Evolutionary conservation across 2,797 vertebrate species (phyloP), one percentile per base, ranked within the genome.

Genomic region (Pyrocephalus nanus): DNA sequence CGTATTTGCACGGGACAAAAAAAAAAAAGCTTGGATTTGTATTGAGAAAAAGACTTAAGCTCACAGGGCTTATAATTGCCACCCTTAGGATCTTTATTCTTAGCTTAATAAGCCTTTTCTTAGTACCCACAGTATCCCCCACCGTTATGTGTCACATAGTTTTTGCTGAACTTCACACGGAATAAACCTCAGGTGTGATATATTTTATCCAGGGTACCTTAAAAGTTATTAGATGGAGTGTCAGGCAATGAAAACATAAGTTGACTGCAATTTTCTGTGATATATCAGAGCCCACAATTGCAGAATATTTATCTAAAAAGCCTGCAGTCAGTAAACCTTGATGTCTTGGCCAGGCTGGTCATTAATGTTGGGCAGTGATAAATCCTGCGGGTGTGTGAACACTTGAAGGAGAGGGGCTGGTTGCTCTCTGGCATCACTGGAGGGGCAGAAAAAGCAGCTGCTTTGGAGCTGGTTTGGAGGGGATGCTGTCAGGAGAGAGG

Each of bases 51-150:
- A 79, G 40, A 73, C 51, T 88, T 92, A 48, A 83, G 51, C 75
- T 80, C 71, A 29, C 54, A 71, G 53, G 48, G 42, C 62, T 93
- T 72, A 16, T 4, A 36, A 30, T 42, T 94, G 50, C 83, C 69
- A 45, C 48, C 38, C 36, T 54, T 38, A 54, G 1, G 1, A 34
- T 83, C 89, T 91, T 90, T 84, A 47, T 79, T 90, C 47, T 87
- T 83, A 61, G 19, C 61, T 62, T 92, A 92, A 83, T 94, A 92
- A 95, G 71, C 83, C 83, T 96, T 94, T 74, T 72, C 70, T 50
- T 47, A 48, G 76, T 36, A 47, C n/a, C 26, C 38, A 25, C 58
- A 14, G 40, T 66, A 30, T 86, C 85, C 61, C 43, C 32, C 86
- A 23, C 58, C 2, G 3, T 38, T 66, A 22, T 47, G 6, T 73